Evolutionary conservation across 2,797 vertebrate species (phyloP).

Genomic region (Coluber constrictor): DNA sequence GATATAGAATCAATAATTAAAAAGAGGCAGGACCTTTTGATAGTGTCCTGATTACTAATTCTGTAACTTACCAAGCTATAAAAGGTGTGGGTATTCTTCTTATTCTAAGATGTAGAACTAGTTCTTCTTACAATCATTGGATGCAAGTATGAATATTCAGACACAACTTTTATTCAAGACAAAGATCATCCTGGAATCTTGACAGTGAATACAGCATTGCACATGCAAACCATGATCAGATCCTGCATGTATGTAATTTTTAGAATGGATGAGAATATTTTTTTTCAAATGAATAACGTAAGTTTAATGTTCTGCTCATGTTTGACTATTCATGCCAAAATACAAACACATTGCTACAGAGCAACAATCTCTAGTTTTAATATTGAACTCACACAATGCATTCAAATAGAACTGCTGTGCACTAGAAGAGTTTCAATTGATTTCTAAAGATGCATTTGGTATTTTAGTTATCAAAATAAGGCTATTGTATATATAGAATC

Average conservation of each 20-base stretch:
- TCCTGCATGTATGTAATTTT: background rate
- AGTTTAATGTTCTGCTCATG: background rate
- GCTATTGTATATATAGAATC: conserved; percentile 14
- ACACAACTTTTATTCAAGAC: background rate
- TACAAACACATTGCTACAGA: background rate
- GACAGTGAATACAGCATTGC: background rate
- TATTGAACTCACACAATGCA: background rate
- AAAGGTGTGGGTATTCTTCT: background rate
- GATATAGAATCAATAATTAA: background rate
- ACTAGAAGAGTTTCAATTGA: conserved; percentile 2
- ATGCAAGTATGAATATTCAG: background rate
- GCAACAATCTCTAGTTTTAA: background rate
- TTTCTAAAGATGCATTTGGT: conserved; percentile 13
- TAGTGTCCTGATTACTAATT: background rate
- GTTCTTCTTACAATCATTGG: background rate
- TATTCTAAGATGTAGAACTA: background rate
- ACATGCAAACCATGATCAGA: background rate
- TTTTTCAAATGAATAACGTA: background rate
- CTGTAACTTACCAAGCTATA: background rate
- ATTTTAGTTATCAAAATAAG: conserved; percentile 1
- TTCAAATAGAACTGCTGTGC: background rate
- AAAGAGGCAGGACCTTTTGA: background rate
- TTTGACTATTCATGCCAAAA: background rate
- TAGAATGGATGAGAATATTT: background rate
- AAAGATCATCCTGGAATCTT: background rate